Percentiles rank a stretch among this genome's conserved stretches.
Conservation (phyloP, 2,113 vertebrate genomes). For the Cygnus atratus region DNA sequence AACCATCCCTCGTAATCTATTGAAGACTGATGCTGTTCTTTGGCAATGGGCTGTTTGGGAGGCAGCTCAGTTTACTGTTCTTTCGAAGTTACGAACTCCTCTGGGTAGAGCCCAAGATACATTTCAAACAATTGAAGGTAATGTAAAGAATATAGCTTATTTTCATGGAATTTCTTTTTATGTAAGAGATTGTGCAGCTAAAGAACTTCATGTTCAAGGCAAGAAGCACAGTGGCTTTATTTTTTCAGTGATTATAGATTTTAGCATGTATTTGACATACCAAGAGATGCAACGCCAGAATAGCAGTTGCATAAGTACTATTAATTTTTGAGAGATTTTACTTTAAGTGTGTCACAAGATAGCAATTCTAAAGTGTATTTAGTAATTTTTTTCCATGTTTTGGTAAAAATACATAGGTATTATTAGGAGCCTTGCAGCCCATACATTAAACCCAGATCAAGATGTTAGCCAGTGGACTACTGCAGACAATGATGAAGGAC, state of each 20-base stretch:
- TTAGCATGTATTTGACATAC: not conserved
- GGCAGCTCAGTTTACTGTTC: slow-evolving; percentile 96
- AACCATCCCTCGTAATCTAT: slow-evolving; percentile 84
- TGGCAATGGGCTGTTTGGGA: slow-evolving; percentile 99
- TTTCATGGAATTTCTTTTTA: not conserved
- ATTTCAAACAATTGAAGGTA: slow-evolving; percentile 99
- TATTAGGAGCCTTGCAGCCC: slow-evolving; percentile 94
- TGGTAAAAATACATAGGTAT: slow-evolving; percentile 80
- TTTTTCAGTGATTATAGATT: not conserved
- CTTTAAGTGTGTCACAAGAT: not conserved
- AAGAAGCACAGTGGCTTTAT: not conserved
- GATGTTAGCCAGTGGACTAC: slow-evolving; percentile 92
- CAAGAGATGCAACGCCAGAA: not conserved
- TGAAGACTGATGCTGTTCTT: slow-evolving; percentile 93
- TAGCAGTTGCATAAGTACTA: not conserved
- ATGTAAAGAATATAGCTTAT: not conserved
- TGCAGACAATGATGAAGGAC: slow-evolving; percentile 92
- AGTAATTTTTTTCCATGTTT: not conserved
- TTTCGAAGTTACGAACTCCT: slow-evolving; percentile 94
- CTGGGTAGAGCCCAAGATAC: slow-evolving; percentile 97
- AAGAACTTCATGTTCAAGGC: not conserved
- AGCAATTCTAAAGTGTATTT: not conserved
- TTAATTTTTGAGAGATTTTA: not conserved
- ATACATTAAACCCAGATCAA: slow-evolving; percentile 93
- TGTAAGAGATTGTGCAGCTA: not conserved